Percentiles rank a stretch among this genome's conserved stretches.
These are phyloP conservation scores for Notothenia rossii DNA, from an alignment of 2,113 vertebrate genomes.

Conservation along the genomic window DNA sequence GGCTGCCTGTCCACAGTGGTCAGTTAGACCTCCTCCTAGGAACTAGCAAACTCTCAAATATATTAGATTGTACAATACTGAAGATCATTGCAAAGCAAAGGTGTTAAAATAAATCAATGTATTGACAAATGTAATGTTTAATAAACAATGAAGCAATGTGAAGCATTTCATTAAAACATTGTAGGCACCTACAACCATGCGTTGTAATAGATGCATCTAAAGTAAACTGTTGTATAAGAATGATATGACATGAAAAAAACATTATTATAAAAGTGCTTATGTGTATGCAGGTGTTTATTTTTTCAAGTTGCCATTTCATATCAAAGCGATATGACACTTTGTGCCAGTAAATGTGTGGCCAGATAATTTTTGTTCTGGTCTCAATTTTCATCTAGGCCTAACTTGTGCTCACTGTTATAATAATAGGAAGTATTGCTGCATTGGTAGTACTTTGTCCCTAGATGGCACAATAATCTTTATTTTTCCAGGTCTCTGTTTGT, in stretches of 20 bases:
- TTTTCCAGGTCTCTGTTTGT: not conserved
- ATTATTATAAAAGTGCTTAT: not conserved
- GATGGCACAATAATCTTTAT: constrained; percentile 45
- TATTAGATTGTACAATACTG: not conserved
- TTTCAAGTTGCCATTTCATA: too few species aligned
- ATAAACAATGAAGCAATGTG: not conserved
- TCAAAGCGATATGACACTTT: not conserved
- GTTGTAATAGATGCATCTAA: not conserved
- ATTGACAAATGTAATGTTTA: not conserved
- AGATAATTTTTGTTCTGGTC: not conserved
- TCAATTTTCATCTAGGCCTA: not conserved
- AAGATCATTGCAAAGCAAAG: not conserved
- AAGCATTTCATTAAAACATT: constrained; percentile 1
- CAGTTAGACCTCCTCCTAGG: not conserved
- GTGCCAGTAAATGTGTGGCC: not conserved
- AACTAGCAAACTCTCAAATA: constrained; percentile 4
- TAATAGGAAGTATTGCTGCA: constrained; percentile 28
- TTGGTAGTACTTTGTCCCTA: constrained; percentile 29
- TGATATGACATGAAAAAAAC: not conserved
- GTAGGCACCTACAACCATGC: not conserved
- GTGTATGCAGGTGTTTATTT: not conserved
- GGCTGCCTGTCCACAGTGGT: not conserved
- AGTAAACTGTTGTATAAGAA: not conserved
- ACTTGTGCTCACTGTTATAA: not conserved
- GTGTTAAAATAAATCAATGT: not conserved